Percentiles rank a stretch among this genome's conserved stretches.
These are phyloP conservation scores for Watsonalla binaria DNA, from an alignment of 2,888 invertebrate species.

Conservation along the genomic window DNA sequence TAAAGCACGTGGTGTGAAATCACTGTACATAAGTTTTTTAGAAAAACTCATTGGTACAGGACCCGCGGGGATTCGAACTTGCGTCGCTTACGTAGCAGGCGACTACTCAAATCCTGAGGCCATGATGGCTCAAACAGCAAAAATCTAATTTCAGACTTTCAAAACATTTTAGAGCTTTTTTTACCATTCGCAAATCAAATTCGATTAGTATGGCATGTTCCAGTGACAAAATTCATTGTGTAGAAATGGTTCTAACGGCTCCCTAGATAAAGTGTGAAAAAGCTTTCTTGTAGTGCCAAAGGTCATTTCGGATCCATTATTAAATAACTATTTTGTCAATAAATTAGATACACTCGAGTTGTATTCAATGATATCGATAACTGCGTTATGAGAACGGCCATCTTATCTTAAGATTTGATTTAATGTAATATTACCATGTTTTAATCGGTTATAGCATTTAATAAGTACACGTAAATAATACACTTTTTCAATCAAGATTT, in stretches of 20 bases:
- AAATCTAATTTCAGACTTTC: constrained; percentile 21
- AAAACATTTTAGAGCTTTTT: constrained; percentile 15
- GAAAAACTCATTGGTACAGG: too few relatives aligned
- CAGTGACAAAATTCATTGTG: constrained; percentile 7
- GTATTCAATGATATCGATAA: not conserved
- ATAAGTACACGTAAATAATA: not conserved
- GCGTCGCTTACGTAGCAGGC: too few relatives aligned
- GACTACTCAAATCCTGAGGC: too few relatives aligned
- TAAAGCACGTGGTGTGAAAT: too few relatives aligned
- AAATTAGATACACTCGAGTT: constrained; percentile 5
- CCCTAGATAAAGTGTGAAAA: constrained; percentile 5
- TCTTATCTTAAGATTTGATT: not conserved
- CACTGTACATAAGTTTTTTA: too few relatives aligned
- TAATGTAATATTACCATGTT: not conserved
- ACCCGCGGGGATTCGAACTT: too few relatives aligned
- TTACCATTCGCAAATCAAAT: constrained; percentile 7
- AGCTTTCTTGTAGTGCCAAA: constrained; percentile 17
- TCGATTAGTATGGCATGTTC: constrained; percentile 12
- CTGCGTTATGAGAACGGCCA: not conserved
- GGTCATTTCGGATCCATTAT: constrained; percentile 20
- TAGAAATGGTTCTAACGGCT: constrained; percentile 1
- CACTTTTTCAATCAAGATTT: not conserved
- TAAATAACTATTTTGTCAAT: constrained; percentile 12
- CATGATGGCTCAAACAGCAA: too few relatives aligned
- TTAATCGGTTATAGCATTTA: not conserved